A percentile compares a stretch with the other conserved stretches of the same genome.
These are phyloP conservation scores for Pristionchus maxplancki DNA, from an alignment of 2,888 invertebrate species.

Conservation along the genomic window DNA sequence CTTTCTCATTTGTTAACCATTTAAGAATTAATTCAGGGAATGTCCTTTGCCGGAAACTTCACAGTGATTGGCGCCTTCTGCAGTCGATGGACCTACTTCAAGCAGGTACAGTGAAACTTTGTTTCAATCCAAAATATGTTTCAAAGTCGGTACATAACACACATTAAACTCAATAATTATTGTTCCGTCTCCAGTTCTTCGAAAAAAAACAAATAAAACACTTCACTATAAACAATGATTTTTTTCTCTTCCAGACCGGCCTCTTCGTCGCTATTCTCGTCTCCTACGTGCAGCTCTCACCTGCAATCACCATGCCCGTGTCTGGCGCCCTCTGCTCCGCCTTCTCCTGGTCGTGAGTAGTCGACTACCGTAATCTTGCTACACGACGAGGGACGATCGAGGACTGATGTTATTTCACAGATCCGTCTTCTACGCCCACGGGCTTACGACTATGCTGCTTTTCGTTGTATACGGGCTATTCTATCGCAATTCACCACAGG, in stretches of 20 bases:
- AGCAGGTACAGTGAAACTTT: slow-evolving; percentile 61
- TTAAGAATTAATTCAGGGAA: slow-evolving; percentile 67
- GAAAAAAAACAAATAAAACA: too few relatives aligned
- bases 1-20: neutral
- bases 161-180: too few relatives aligned
- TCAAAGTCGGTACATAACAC: too few relatives aligned
- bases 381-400: too few relatives aligned
- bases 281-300: slow-evolving; percentile 74
- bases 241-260: slow-evolving; percentile 62
- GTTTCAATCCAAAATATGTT: too few relatives aligned
- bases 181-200: too few relatives aligned
- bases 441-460: slow-evolving; percentile 57
- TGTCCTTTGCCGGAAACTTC: slow-evolving; percentile 76
- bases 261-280: slow-evolving; percentile 76
- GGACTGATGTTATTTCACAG: neutral
- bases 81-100: slow-evolving; percentile 76
- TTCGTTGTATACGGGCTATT: slow-evolving; percentile 61
- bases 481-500: slow-evolving; percentile 62
- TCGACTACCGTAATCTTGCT: neutral
- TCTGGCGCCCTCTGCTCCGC: slow-evolving; percentile 46
- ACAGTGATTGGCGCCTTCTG: slow-evolving; percentile 76
- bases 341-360: slow-evolving; percentile 30
- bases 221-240: too few relatives aligned
- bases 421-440: slow-evolving; percentile 68
- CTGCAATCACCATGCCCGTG: slow-evolving; percentile 73